Conservation (phyloP, 2,888 invertebrate genomes). For the Sarcophaga caerulescens region DNA sequence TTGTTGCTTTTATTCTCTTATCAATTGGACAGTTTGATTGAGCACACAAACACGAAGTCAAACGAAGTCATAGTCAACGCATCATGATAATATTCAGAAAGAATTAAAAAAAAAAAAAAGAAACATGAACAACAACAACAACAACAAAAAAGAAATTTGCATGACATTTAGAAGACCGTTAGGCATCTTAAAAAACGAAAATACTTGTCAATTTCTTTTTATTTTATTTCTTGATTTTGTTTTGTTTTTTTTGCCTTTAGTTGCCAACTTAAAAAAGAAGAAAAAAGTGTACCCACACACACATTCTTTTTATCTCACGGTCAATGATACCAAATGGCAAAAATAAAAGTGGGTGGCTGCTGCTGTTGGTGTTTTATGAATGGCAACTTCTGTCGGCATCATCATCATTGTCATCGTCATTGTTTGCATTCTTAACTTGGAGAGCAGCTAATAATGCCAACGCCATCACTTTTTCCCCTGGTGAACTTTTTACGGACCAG, state of each 20-base stretch:
- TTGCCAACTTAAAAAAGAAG: not conserved
- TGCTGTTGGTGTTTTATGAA: not conserved
- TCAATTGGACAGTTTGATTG: slow-evolving; percentile 59
- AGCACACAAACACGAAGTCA: slow-evolving; percentile 58
- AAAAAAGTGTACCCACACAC: not conserved
- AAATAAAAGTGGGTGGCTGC: not conserved
- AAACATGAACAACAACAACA: too few relatives aligned
- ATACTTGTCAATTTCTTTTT: not conserved
- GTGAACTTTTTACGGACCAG: too few relatives aligned
- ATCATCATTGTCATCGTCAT: not conserved
- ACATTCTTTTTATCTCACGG: not conserved
- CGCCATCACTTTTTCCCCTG: slow-evolving; percentile 41
- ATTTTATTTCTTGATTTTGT: not conserved
- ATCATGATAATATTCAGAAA: not conserved
- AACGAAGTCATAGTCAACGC: not conserved
- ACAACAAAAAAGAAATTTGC: not conserved
- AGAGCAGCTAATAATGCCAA: slow-evolving; percentile 56
- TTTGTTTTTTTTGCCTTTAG: not conserved
- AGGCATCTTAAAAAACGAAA: not conserved
- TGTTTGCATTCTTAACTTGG: not conserved
- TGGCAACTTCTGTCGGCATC: not conserved
- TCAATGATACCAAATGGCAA: not conserved
- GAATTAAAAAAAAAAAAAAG: not conserved
- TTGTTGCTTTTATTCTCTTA: slow-evolving; percentile 8
- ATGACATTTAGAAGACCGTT: not conserved